Evolutionary conservation across 1,140 invertebrate genomes (phyloP).

Genomic region (Pristionchus pacificus): DNA sequence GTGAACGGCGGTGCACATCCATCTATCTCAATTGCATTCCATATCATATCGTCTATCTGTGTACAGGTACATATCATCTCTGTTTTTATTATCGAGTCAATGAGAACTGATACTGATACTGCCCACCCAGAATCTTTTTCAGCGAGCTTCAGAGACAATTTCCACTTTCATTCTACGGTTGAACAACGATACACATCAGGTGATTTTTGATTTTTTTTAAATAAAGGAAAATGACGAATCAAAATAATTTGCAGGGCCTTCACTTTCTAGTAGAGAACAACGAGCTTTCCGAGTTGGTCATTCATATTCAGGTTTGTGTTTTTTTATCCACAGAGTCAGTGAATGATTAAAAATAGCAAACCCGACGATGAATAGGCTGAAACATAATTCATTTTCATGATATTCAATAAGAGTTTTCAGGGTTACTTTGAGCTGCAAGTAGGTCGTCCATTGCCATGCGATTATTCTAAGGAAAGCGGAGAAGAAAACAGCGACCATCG

Average conservation of each 20-base stretch:
- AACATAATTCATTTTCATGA: not conserved
- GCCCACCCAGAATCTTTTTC: not conserved
- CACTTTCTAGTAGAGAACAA: not conserved
- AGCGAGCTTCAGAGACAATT: constrained; percentile 8
- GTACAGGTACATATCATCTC: constrained; percentile 32
- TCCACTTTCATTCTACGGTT: no score
- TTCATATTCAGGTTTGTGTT: not conserved
- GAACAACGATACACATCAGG: no score
- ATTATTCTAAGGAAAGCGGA: no score
- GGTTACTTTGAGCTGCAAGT: constrained; percentile 7
- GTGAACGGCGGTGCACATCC: constrained; percentile 10
- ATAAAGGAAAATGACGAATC: no score
- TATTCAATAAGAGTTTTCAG: no score
- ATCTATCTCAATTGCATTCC: constrained; percentile 33
- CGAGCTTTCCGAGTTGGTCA: not conserved
- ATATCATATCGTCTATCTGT: constrained; percentile 30
- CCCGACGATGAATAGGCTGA: no score
- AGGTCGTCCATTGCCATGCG: not conserved
- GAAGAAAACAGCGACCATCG: no score
- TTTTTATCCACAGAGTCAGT: no score
- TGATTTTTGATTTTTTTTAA: no score
- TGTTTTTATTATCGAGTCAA: constrained; percentile 25
- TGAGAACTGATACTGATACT: constrained; percentile 26
- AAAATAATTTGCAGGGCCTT: not conserved
- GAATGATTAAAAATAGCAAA: no score